These are phyloP conservation scores for Hydriomena furcata DNA, from an alignment of 2,888 invertebrate genomes.

Conservation along the genomic window DNA sequence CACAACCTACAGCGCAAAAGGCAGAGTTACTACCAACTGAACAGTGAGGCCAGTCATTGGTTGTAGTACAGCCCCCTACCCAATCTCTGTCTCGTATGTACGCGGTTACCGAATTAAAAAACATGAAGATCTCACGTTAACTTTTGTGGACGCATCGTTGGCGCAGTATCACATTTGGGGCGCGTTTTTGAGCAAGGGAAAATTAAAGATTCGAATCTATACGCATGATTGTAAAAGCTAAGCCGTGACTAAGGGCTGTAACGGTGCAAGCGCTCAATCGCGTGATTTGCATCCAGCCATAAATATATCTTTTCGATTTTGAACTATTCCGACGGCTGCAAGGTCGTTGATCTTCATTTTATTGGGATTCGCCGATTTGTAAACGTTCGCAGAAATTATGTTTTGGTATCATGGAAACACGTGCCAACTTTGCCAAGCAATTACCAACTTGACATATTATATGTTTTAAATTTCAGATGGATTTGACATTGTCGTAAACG, in stretches of 20 bases:
- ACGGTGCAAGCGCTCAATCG: conserved; percentile 58
- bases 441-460: no score
- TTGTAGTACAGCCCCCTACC: no score
- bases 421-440: neutral
- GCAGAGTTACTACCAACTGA: no score
- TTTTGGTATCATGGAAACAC: conserved; percentile 14
- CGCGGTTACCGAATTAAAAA: no score
- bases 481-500: conserved; percentile 97
- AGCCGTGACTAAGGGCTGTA: conserved; percentile 67
- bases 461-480: conserved; percentile 86
- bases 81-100: no score
- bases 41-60: no score
- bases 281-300: conserved; percentile 58
- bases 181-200: neutral
- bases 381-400: conserved; percentile 20
- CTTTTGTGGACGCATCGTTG: no score
- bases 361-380: conserved; percentile 38
- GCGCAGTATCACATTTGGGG: no score
- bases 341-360: conserved; percentile 55
- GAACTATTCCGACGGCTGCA: conserved; percentile 30
- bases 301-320: conserved; percentile 38
- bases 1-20: no score
- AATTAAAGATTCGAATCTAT: conserved; percentile 6
- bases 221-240: neutral
- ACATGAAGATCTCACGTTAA: no score